A percentile compares a stretch with the other conserved stretches of the same genome.
These are phyloP conservation scores for Phalacrocorax aristotelis DNA, from an alignment of 2,113 vertebrate species.

Conservation along the genomic window DNA sequence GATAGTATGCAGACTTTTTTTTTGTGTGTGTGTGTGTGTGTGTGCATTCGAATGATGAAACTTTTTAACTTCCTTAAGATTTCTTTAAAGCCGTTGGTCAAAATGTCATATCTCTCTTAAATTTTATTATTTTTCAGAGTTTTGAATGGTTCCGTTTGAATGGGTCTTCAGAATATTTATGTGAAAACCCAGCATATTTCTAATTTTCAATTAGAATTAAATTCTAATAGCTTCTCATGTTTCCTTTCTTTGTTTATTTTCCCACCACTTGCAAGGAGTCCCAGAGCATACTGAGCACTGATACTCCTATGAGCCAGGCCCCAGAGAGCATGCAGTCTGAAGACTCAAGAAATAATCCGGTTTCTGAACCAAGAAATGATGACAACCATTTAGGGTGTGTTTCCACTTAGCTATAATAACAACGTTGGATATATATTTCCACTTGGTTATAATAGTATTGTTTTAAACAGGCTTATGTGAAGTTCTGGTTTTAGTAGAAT, in stretches of 20 bases:
- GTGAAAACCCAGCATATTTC: background rate
- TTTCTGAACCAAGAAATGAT: conserved; percentile 55
- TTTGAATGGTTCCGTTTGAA: background rate
- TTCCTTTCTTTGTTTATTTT: conserved; percentile 20
- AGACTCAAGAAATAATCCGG: conserved; percentile 58
- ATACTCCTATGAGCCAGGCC: conserved; percentile 14
- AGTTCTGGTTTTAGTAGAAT: background rate
- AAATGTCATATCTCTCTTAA: background rate
- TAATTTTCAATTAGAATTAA: background rate
- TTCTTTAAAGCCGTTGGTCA: background rate
- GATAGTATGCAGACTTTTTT: background rate
- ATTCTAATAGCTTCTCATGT: background rate
- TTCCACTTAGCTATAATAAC: background rate
- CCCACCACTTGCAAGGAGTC: conserved; percentile 64
- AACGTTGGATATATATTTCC: too few relatives aligned
- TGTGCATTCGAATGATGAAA: background rate
- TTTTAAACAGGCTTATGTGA: background rate
- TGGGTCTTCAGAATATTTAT: background rate
- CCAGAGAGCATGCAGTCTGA: conserved; percentile 36
- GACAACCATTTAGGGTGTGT: conserved; percentile 70
- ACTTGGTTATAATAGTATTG: background rate
- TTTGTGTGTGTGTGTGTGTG: background rate
- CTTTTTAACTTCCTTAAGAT: background rate
- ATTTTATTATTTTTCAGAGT: background rate
- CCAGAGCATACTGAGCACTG: conserved; percentile 53